Conservation (phyloP, 2,888 invertebrate genomes). For the Plemyria rubiginata region DNA sequence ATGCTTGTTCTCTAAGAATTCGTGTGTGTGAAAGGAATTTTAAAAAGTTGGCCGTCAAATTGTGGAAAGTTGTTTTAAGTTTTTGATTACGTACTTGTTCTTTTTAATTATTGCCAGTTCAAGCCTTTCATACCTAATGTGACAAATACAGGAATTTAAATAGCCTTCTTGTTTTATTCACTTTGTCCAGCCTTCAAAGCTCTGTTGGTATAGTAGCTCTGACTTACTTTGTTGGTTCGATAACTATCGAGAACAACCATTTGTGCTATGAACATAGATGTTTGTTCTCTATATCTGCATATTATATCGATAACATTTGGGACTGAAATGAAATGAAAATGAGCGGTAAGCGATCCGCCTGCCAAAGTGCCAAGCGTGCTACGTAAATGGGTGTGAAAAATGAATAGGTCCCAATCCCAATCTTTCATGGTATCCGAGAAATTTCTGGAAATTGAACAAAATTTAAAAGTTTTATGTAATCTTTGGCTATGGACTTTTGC, state of each 20-base stretch:
- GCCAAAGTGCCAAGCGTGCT: no score
- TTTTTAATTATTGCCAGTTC: neutral
- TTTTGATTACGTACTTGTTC: neutral
- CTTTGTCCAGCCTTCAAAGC: no score
- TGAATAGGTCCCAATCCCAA: no score
- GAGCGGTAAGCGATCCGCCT: no score
- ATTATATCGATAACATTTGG: no score
- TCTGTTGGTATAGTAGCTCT: no score
- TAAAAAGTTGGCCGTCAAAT: conserved; percentile 25
- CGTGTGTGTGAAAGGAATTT: neutral
- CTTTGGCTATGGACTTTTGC: conserved; percentile 4
- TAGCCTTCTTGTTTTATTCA: no score
- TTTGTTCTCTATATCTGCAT: no score
- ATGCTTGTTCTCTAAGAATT: neutral
- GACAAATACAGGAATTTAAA: neutral
- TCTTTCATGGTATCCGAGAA: conserved; percentile 4
- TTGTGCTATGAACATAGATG: no score
- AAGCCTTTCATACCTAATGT: neutral
- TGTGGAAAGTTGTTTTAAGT: conserved; percentile 33
- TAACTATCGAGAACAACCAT: no score
- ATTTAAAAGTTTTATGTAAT: conserved; percentile 14
- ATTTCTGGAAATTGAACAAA: neutral
- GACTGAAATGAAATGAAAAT: no score
- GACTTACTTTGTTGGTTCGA: no score
- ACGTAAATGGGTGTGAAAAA: neutral